Conservation (phyloP, 2,113 vertebrate genomes). For the Acinonyx jubatus region DNA sequence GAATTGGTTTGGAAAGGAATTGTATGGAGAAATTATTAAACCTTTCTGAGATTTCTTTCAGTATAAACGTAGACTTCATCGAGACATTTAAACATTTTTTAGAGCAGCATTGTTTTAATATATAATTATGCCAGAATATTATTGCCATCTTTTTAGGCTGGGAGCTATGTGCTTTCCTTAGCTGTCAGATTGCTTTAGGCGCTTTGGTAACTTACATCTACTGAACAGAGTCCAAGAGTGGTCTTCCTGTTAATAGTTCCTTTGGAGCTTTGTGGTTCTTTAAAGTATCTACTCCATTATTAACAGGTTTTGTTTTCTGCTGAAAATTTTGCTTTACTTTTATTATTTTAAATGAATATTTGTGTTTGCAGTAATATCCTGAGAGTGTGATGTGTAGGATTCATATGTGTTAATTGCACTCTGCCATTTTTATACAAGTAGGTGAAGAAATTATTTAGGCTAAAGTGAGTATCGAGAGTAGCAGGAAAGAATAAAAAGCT, state of each 20-base stretch:
- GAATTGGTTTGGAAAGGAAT: background rate
- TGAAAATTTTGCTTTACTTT: background rate
- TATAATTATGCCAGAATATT: background rate
- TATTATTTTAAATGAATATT: background rate
- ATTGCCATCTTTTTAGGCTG: background rate
- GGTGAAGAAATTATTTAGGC: conserved; percentile 44
- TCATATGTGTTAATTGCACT: conserved; percentile 14
- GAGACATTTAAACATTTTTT: background rate
- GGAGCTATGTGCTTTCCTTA: background rate
- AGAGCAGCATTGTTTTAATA: background rate
- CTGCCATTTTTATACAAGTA: conserved; percentile 13
- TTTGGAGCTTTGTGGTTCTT: background rate
- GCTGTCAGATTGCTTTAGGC: background rate
- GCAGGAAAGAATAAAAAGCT: background rate
- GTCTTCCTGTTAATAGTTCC: background rate
- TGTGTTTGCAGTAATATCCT: background rate
- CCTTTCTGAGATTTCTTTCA: background rate
- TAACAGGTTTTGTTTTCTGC: background rate
- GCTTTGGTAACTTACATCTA: background rate
- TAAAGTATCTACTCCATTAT: background rate
- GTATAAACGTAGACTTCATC: background rate
- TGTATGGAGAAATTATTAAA: background rate
- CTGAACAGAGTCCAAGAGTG: background rate
- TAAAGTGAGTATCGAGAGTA: background rate
- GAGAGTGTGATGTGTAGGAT: background rate